A percentile compares a stretch with the other conserved stretches of the same genome.
Evolutionary conservation across 2,113 vertebrate species (phyloP).

Genomic region (Eidolon helvum): DNA sequence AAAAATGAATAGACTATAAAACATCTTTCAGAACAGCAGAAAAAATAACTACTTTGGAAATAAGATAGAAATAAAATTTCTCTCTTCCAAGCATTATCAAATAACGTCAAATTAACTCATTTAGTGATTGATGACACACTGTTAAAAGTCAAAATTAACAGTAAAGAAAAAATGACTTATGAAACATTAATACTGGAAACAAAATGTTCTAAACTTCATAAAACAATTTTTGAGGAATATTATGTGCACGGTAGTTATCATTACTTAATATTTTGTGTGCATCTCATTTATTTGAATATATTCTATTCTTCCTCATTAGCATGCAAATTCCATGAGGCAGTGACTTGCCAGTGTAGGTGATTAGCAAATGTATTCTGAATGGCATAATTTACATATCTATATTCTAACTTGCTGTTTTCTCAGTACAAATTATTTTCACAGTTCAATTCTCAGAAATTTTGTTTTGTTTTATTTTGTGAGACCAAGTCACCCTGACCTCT

Average conservation of each 20-base stretch:
- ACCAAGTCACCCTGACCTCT: background rate
- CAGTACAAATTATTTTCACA: background rate
- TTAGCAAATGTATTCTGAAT: background rate
- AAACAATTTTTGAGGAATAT: background rate
- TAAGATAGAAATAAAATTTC: background rate
- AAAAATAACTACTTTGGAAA: background rate
- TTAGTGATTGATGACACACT: background rate
- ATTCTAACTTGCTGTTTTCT: background rate
- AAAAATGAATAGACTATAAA: background rate
- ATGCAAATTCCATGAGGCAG: background rate
- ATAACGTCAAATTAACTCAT: background rate
- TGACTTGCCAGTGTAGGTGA: background rate
- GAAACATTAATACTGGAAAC: background rate
- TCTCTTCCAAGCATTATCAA: background rate
- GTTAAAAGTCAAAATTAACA: background rate
- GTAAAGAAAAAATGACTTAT: background rate
- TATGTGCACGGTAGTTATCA: background rate
- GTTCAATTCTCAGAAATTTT: background rate
- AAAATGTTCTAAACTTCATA: background rate
- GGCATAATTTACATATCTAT: conserved; percentile 4
- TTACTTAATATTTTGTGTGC: background rate
- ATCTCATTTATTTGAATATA: background rate
- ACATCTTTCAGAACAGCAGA: background rate
- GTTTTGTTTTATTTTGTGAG: background rate
- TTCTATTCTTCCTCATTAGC: background rate